Evolutionary conservation across 2,888 invertebrate species (phyloP), one percentile per base, ranked within the genome.

Genomic region (Apotomis turbidana): DNA sequence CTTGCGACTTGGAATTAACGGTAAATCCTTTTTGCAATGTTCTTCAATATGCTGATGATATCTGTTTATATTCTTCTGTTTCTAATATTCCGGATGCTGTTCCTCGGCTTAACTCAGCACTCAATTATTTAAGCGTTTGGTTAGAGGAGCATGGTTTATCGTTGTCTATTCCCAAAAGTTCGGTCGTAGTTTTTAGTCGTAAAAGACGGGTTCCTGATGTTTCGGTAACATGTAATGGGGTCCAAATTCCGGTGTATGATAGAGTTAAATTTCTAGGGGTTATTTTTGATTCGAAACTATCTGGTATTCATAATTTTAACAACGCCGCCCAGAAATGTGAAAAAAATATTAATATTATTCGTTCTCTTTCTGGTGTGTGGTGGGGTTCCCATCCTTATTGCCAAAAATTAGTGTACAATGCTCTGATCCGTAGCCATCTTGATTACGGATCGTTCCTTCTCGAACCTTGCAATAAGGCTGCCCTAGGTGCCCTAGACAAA

Each of bases 41-140:
- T 0, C 55, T 81, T 4, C 80, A 79, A 61, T 80, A 79, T 68
- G 81, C 80, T 0, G 79, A 79, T 74, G 80, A 80, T 51, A 8
- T 79, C 4, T 73, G 71, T 2, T 54, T 79, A 0, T 80, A 78
- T 36, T n/a, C 67, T 0, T 15, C 66, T 4, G 36, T 6, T 6
- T 4, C 52, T 0, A 59, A 68, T 6, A 58, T 75, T 46, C 46
- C 63, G 8, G 51, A 66, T 0, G 38, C 58, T 36, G 3, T 15
- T 8, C 9, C 8, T 4, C 13, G 44, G 13, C 27, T 74, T 4
- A 64, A 66, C 13, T 10, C 44, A 6, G 63, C 76, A n/a, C 51
- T 78, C 0, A 3, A 59, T 5, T 73, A 71, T 54, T 61, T 76
- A 4, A 38, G 54, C 6, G 0, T 10, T 0, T 64, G 67, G 61